These are phyloP conservation scores for Pygocentrus nattereri DNA, from an alignment of 2,797 vertebrate species.

Conservation along the genomic window DNA sequence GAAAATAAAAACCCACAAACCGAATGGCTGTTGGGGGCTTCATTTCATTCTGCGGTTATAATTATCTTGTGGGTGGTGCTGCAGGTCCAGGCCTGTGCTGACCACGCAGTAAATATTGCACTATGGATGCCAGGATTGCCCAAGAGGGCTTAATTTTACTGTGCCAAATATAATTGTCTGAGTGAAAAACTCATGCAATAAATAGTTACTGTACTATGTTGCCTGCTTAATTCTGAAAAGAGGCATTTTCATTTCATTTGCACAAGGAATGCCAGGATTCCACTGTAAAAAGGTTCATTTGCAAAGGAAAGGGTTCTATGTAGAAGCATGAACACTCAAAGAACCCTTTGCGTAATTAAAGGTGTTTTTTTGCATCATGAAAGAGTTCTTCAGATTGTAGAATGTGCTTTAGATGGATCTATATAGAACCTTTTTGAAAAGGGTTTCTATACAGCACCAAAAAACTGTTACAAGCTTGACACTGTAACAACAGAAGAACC, in stretches of 20 bases:
- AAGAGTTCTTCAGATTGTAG: too few species aligned
- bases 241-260: background rate
- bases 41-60: slow-evolving; percentile 31
- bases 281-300: too few species aligned
- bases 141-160: background rate
- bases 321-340: too few species aligned
- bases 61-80: background rate
- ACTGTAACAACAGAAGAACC: too few species aligned
- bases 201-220: background rate
- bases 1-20: slow-evolving; percentile 74
- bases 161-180: background rate
- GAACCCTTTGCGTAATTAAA: too few species aligned
- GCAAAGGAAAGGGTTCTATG: too few species aligned
- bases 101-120: background rate
- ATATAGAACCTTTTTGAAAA: too few species aligned
- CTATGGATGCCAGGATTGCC: slow-evolving; percentile 9
- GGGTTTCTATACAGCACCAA: too few species aligned
- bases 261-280: background rate
- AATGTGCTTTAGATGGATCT: too few species aligned
- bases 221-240: background rate
- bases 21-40: background rate
- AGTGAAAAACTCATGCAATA: background rate
- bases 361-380: too few species aligned
- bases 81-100: background rate
- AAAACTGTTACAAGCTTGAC: too few species aligned